Evolutionary conservation across 2,888 invertebrate genomes (phyloP), one percentile per base, ranked within the genome.

Genomic region (Synergus laeviventris): DNA sequence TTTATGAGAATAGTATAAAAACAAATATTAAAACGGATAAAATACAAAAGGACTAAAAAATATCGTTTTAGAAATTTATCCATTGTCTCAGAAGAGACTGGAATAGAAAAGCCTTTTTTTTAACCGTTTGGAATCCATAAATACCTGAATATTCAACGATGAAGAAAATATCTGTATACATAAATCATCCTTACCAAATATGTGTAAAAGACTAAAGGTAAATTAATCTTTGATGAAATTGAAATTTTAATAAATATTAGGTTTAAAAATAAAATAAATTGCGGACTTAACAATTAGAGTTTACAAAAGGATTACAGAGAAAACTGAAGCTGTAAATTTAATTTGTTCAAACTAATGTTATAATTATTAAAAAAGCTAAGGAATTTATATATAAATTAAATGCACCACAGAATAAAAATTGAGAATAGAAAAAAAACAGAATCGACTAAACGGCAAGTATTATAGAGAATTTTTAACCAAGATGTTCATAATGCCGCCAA

Each of bases 111-210:
- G 2, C 49, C 9, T 18, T n/a, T n/a, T 49, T n/a, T 49, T n/a
- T 18, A 14, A 8, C 49, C n/a, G 38, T 62, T 38, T 62, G 18
- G 5, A 18, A 42, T 70, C 1, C n/a, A 49, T 70, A 49, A 70
- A 70, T 49, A 70, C 70, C 70, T 70, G 49, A 31, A 38, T 18
- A 39, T 62, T 39, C 38, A 38, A 42, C n/a, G 45, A n/a, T 70
- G 70, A 70, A 45, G 45, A 49, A 70, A 70, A 70, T 21, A 56
- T 49, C 70, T 70, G 31, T 12, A 49, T 31, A 49, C 45, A n/a
- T n/a, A n/a, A n/a, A 38, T 62, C 1, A 62, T 31, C 38, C 24
- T n/a, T 70, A 36, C 31, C 11, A 24, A 70, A 66, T 24, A 66
- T 16, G 39, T 42, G 7, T 14, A 16, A 60, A 60, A 60, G 24